phyloP scores from a whole-genome alignment of 1,140 invertebrate genomes.

The Apis dorsata region DNA sequence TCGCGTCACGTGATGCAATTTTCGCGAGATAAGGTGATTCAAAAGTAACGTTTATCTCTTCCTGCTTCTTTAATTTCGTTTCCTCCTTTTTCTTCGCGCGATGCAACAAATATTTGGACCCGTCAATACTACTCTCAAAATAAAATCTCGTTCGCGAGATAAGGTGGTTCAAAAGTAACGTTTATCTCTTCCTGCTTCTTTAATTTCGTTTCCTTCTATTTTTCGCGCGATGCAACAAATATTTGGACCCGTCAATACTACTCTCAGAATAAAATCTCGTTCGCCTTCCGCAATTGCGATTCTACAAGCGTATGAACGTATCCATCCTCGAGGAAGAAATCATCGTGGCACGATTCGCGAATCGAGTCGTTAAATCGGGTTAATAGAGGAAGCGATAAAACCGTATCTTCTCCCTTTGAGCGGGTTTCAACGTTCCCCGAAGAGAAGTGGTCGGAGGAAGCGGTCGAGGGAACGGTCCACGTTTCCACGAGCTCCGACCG shows the following conservation, averaged over 20 bases:
- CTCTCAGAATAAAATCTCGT: no score
- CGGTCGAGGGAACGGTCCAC: constrained; percentile 18
- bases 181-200: no score
- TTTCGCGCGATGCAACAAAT: no score
- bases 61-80: no score
- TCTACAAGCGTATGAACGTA: no score
- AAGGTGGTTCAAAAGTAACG: not conserved
- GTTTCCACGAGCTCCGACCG: constrained; percentile 20
- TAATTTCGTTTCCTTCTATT: no score
- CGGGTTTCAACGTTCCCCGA: not conserved
- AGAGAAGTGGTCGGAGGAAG: constrained; percentile 34
- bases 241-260: no score
- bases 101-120: no score
- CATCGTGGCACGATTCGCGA: constrained; percentile 21
- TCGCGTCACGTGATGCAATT: not conserved
- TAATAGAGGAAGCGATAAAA: constrained; percentile 52
- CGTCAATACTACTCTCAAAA: no score
- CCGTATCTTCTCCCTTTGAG: constrained; percentile 26
- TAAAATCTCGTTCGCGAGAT: no score
- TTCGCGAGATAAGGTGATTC: not conserved
- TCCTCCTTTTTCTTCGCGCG: no score
- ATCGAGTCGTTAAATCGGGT: constrained; percentile 37
- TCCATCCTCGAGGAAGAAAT: not conserved
- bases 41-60: not conserved
- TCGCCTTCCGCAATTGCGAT: no score